A percentile compares a stretch with the other conserved stretches of the same genome.
Conservation (phyloP, 2,113 vertebrate genomes). For the Limnothrissa miodon region DNA sequence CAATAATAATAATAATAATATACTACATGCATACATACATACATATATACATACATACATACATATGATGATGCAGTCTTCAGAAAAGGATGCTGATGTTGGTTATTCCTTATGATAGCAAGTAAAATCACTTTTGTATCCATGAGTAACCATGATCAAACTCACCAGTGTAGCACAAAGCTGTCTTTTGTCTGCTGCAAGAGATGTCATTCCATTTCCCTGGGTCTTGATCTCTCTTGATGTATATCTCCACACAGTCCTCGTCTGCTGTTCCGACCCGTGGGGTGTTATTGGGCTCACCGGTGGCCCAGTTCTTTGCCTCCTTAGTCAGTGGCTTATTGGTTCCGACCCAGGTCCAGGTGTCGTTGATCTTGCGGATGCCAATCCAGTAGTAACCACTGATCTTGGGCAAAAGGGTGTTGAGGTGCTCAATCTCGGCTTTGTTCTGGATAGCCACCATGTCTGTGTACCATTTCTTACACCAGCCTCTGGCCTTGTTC, state of each 20-base stretch:
- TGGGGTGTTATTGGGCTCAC: constrained; percentile 80
- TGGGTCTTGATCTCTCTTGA: constrained; percentile 54
- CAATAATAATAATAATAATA: no score
- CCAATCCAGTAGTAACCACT: constrained; percentile 86
- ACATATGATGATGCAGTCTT: no score
- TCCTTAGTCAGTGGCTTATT: constrained; percentile 73
- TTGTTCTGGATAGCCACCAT: constrained; percentile 94
- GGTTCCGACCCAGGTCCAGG: constrained; percentile 94
- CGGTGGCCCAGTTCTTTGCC: constrained; percentile 82
- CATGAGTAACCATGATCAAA: background rate
- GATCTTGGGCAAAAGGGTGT: constrained; percentile 63
- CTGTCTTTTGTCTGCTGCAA: constrained; percentile 74
- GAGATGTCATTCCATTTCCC: constrained; percentile 91
- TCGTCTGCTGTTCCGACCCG: constrained; percentile 58
- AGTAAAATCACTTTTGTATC: background rate
- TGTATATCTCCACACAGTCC: constrained; percentile 95
- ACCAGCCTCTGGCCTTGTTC: constrained; percentile 74
- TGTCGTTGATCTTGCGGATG: constrained; percentile 75
- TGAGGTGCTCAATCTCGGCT: constrained; percentile 81
- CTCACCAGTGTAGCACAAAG: constrained; percentile 84
- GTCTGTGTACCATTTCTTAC: constrained; percentile 76
- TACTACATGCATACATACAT: no score
- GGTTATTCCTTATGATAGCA: no score
- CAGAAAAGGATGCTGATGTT: no score
- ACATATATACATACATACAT: no score